Conservation (phyloP, 2,113 vertebrate genomes). For the Speoplatyrhinus poulsoni region DNA sequence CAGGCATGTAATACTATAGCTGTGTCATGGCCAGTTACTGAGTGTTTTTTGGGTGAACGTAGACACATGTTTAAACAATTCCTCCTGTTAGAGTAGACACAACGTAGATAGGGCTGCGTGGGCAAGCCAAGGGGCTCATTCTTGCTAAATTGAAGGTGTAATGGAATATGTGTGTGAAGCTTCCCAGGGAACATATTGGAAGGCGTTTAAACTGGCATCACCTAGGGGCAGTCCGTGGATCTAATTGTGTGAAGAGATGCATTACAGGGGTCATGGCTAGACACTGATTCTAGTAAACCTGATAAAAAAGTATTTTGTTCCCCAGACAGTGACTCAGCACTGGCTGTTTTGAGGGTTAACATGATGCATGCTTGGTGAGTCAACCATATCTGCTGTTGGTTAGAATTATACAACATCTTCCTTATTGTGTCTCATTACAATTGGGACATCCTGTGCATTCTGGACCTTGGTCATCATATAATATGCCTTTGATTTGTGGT, state of each 20-base stretch:
- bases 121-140: slow-evolving; percentile 29
- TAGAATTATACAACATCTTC: not conserved
- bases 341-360: slow-evolving; percentile 53
- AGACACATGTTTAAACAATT: slow-evolving; percentile 26
- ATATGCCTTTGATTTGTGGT: slow-evolving; percentile 15
- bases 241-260: slow-evolving; percentile 2
- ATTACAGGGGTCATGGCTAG: slow-evolving; percentile 32
- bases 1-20: slow-evolving; percentile 20
- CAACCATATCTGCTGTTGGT: slow-evolving; percentile 34
- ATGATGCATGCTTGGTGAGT: slow-evolving; percentile 56
- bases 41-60: slow-evolving; percentile 31
- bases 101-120: slow-evolving; percentile 13
- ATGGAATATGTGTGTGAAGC: slow-evolving; percentile 26
- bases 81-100: slow-evolving; percentile 24
- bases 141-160: slow-evolving; percentile 38
- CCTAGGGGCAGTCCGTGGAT: slow-evolving; percentile 4
- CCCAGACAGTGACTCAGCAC: slow-evolving; percentile 68
- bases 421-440: slow-evolving; percentile 3
- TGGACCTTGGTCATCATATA: not conserved
- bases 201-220: slow-evolving; percentile 19
- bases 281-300: slow-evolving; percentile 31
- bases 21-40: slow-evolving; percentile 42
- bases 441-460: slow-evolving; percentile 18
- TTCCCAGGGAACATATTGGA: slow-evolving; percentile 26
- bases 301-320: slow-evolving; percentile 29